Evolutionary conservation across 2,888 invertebrate genomes (phyloP), one percentile per base, ranked within the genome.

Genomic region (Steinernema hermaphroditum): DNA sequence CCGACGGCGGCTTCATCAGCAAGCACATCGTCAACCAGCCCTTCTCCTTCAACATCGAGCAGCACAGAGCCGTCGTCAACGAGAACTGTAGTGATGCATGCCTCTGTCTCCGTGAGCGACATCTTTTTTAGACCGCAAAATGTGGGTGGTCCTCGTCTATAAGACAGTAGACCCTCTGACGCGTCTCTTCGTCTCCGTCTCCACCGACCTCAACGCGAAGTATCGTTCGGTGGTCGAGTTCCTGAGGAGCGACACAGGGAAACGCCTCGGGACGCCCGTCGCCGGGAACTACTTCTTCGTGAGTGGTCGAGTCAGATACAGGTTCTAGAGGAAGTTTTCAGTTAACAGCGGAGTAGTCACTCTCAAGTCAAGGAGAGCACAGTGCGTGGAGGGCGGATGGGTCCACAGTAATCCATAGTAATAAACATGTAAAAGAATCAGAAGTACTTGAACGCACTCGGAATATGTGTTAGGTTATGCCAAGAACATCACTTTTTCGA

Each of bases 1-100:
- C 81, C 16, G 82, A 82, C 62, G 82, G 82, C 73, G 82, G 82
- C 72, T 82, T 82, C 73, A 78, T 82, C 34, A 79, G 78, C n/a
- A 82, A 82, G 57, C 74, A 74, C 57, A 75, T 82, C 43, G 78
- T 79, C 75, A 80, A 81, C 44, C 78, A 79, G 0, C 75, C 75
- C n/a, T 73, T 78, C 50, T 76, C 78, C 43, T 74, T 79, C 69
- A 49, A 72, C 22, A 62, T 57, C 0, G 72, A 74, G 44, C 74
- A 74, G 44, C 72, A 74, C 22, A 62, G 62, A 14, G 32, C 29
- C 29, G 62, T 62, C 27, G 29, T 57, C 43, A 82, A 82, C 75
- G 76, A 78, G 74, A 81, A 50, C 76, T 81, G 74, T 69, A 72
- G 49, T n/a, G n/a, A n/a, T n/a, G n/a, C n/a, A n/a, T n/a, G n/a